Conservation (phyloP, 2,797 vertebrate species). For the Otolemur crassicaudatus region DNA sequence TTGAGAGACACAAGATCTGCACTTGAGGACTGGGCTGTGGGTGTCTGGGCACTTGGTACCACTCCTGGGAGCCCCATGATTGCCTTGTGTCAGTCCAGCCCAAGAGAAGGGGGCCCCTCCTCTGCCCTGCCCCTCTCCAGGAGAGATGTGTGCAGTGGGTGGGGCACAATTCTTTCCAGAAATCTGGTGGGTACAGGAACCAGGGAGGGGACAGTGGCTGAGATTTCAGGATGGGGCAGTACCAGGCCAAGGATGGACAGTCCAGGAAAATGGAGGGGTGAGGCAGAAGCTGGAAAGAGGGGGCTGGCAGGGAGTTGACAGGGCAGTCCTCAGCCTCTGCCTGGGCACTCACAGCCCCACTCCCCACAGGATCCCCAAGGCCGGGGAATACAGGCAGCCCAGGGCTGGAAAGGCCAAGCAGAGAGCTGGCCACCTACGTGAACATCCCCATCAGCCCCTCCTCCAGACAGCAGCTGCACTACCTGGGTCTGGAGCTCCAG, state of each 20-base stretch:
- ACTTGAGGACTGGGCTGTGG: neutral
- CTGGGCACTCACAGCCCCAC: neutral
- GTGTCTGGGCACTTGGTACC: neutral
- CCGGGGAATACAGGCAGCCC: neutral
- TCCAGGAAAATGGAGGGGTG: neutral
- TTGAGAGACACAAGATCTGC: neutral
- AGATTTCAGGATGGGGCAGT: neutral
- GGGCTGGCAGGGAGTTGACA: rapidly evolving
- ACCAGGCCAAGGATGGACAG: too few relatives aligned
- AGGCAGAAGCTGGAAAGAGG: neutral
- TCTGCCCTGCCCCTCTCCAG: neutral
- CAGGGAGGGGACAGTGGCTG: neutral
- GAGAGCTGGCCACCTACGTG: constrained; percentile 88
- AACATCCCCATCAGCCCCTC: constrained; percentile 92
- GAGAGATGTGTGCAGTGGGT: neutral
- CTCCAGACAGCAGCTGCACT: constrained; percentile 90
- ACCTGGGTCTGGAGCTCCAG: constrained; percentile 92
- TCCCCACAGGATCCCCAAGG: neutral
- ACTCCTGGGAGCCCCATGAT: neutral
- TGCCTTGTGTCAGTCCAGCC: neutral
- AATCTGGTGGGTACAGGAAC: neutral
- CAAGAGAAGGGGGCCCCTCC: neutral
- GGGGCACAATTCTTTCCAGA: neutral
- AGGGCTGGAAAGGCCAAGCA: constrained; percentile 55
- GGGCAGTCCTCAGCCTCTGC: neutral